phyloP scores from a whole-genome alignment of 2,888 invertebrate genomes.

The Drosophila anomalipes region DNA sequence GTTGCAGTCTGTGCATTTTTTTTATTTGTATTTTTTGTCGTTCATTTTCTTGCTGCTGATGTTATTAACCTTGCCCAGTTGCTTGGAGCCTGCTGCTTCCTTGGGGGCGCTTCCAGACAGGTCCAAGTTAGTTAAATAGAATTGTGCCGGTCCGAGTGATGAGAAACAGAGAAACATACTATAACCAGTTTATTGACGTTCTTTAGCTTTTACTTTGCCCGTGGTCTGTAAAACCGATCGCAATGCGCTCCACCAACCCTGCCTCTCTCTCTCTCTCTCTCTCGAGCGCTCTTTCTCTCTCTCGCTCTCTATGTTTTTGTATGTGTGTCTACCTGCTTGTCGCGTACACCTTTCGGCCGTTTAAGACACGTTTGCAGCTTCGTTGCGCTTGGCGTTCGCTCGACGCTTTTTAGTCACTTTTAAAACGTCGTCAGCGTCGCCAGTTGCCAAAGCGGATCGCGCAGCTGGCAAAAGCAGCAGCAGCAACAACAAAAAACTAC shows the following conservation, averaged over 20 bases:
- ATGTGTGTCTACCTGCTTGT: constrained; percentile 29
- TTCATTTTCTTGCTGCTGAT: constrained; percentile 25
- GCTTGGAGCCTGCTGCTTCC: constrained; percentile 39
- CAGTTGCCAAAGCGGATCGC: constrained; percentile 60
- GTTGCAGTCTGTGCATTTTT: constrained; percentile 47
- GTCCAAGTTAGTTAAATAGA: constrained; percentile 54
- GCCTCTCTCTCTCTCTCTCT: constrained; percentile 12
- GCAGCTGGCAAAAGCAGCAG: constrained; percentile 34
- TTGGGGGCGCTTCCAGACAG: constrained; percentile 53
- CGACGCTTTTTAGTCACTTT: constrained; percentile 70
- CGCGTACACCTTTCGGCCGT: constrained; percentile 47
- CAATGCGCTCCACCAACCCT: constrained; percentile 22
- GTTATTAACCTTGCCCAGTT: constrained; percentile 63
- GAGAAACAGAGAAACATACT: constrained; percentile 1
- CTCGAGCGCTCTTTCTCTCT: background rate
- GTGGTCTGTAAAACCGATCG: constrained; percentile 20
- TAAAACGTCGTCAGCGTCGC: constrained; percentile 64
- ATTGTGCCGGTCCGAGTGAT: constrained; percentile 57
- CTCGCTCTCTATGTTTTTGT: background rate
- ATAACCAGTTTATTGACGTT: constrained; percentile 64
- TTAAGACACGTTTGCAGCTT: constrained; percentile 77
- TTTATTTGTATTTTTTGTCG: constrained; percentile 7
- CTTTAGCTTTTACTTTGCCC: constrained; percentile 61
- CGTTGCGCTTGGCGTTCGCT: constrained; percentile 58
- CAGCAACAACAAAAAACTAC: background rate